Conservation (phyloP, 2,113 vertebrate genomes). For the Ellobius talpinus region DNA sequence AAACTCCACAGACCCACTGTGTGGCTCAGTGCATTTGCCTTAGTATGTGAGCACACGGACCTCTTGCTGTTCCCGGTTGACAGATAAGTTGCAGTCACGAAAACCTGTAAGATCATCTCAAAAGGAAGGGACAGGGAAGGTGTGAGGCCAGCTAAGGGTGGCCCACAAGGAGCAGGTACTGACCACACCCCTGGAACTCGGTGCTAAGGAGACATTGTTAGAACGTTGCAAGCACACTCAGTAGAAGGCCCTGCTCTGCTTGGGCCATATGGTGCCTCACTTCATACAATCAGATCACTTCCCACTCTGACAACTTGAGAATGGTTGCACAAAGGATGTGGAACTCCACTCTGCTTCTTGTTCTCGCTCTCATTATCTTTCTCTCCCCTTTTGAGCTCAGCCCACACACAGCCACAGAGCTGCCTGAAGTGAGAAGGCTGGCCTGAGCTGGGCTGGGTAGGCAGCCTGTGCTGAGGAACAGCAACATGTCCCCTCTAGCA, state of each 20-base stretch:
- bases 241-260: not conserved
- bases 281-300: not conserved
- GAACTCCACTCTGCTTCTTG: not conserved
- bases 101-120: not conserved
- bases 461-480: not conserved
- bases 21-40: not conserved
- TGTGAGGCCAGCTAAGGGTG: too few species aligned
- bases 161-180: accelerated
- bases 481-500: not conserved
- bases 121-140: not conserved
- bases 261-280: accelerated
- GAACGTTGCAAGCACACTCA: not conserved
- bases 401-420: not conserved
- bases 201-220: not conserved
- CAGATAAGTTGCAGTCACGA: not conserved
- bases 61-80: not conserved
- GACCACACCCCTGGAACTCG: not conserved
- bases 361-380: not conserved
- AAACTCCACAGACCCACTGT: not conserved
- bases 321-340: not conserved
- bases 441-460: too few species aligned
- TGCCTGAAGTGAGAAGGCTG: not conserved
- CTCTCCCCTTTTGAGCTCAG: not conserved
- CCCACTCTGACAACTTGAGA: not conserved
- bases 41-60: not conserved